Base-by-base conservation (phyloP, 2,797 vertebrate genomes). In the Syngnathus rostellatus region DNA sequence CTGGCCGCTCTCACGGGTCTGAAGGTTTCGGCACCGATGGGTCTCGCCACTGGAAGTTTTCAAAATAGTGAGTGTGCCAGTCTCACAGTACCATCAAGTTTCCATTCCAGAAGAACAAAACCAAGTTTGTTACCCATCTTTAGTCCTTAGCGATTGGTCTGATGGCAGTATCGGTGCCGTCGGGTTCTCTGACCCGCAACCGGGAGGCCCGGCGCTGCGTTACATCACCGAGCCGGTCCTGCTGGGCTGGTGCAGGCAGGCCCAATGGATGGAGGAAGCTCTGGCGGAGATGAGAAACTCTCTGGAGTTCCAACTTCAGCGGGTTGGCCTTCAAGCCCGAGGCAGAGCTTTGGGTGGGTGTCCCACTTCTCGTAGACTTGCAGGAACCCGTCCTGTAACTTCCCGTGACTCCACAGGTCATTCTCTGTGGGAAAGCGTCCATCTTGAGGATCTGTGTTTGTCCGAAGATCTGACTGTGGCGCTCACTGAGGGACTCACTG, bases 81-180 rank as follows among this genome's bases (percentile, higher is more conserved):
- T 57, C 38, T 60, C n/a, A 48, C 6, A 25, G 5, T 1, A 31
- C 17, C 31, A 43, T 53, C 6, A 31, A 25, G 5, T 6, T 8
- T 8, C 6, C 3, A 16, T 62, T 23, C 11, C 16, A 45, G 23
- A 45, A 31, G 38, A 41, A 41, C 39, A 14, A 17, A 37, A 64
- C 48, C n/a, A 17, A 8, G 0, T 14, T 64, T 9, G 25, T 11
- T 9, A 19, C 50, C 8, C 6, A 55, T 31, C 68, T 43, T 69
- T 74, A 94, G 94, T 95, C 78, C 76, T 94, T 39, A 83, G 93
- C 46, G 92, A 94, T 66, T 96, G 94, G 94, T 87, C 90, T 5
- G 84, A 88, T 9, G 60, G 66, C 54, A 73, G 61, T 0, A 58
- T 64, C 25, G 10, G 25, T 5, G 6, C 48, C 16, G 4, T 43